Conservation (phyloP, 2,797 vertebrate genomes). For the Jordanella pulchra region DNA sequence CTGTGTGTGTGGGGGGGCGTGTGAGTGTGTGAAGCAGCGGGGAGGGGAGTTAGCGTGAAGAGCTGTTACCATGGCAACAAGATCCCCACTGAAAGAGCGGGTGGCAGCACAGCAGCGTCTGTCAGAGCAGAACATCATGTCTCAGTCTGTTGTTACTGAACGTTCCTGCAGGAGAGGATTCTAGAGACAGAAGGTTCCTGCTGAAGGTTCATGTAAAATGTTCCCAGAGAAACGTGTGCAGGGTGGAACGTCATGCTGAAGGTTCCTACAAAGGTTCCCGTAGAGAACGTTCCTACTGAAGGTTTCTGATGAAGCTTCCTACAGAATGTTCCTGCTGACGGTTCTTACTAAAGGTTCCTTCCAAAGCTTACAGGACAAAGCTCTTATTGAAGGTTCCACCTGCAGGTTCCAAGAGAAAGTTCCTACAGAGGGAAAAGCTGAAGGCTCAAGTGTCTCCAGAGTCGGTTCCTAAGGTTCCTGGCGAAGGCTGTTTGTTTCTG, state of each 20-base stretch:
- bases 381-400: neutral
- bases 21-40: neutral
- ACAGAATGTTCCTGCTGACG: neutral
- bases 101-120: conserved; percentile 30
- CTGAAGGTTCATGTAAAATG: neutral
- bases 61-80: conserved; percentile 80
- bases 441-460: no score
- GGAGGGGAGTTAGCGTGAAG: conserved; percentile 51
- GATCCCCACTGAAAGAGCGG: conserved; percentile 65
- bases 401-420: neutral
- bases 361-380: no score
- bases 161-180: neutral
- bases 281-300: no score
- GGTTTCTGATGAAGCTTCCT: no score
- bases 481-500: no score
- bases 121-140: conserved; percentile 35
- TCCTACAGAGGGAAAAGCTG: no score
- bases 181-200: neutral
- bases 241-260: no score
- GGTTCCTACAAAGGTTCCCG: no score
- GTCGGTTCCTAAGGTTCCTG: no score
- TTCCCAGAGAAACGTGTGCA: neutral
- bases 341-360: neutral
- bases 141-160: conserved; percentile 1
- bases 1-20: conserved; percentile 10